phyloP scores from a whole-genome alignment of 2,113 vertebrate species.

The Ursus arctos region DNA sequence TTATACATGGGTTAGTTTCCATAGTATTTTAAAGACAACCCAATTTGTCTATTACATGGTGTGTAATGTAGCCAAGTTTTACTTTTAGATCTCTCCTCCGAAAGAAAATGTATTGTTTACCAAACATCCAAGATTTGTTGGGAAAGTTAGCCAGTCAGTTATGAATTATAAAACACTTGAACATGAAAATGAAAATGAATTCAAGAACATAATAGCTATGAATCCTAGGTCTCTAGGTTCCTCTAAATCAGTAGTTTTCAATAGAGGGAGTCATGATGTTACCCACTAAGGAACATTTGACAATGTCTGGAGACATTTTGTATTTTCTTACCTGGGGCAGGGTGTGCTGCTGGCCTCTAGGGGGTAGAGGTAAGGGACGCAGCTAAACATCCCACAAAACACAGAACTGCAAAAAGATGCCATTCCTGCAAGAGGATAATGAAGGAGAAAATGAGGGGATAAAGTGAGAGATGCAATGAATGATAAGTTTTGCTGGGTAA shows the following conservation, averaged over 20 bases:
- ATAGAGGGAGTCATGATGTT: background rate
- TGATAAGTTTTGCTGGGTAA: background rate
- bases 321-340: background rate
- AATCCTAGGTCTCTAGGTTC: slow-evolving; percentile 87
- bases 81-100: slow-evolving; percentile 89
- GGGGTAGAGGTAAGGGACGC: background rate
- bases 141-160: slow-evolving; percentile 91
- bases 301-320: background rate
- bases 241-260: background rate
- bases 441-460: background rate
- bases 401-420: background rate
- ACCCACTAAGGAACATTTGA: background rate
- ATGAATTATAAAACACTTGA: slow-evolving; percentile 93
- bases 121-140: slow-evolving; percentile 90
- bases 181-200: slow-evolving; percentile 89
- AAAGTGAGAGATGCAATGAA: background rate
- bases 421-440: background rate
- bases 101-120: slow-evolving; percentile 89
- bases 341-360: background rate
- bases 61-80: background rate
- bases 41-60: background rate
- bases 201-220: slow-evolving; percentile 91
- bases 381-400: background rate
- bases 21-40: background rate
- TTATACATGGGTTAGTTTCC: background rate